phyloP scores from a whole-genome alignment of 2,113 vertebrate genomes.

The crab-eating macaque (Macaca fascicularis) region DNA sequence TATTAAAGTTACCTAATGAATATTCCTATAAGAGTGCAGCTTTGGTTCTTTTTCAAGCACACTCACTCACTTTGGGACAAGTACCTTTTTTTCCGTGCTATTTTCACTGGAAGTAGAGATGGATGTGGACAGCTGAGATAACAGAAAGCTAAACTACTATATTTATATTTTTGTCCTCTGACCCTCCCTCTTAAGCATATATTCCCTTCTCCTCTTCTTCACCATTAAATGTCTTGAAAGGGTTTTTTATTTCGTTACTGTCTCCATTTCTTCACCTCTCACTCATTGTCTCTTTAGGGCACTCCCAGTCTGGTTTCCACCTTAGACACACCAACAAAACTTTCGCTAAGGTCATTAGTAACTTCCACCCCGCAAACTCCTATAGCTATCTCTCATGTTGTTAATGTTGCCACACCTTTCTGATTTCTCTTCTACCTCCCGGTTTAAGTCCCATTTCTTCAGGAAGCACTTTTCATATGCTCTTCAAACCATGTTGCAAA shows the following conservation, averaged over 20 bases:
- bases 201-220: not conserved
- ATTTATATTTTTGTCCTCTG: not conserved
- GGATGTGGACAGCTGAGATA: not conserved
- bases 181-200: not conserved
- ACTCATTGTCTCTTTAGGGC: not conserved
- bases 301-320: not conserved
- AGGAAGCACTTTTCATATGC: not conserved
- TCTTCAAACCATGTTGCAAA: not conserved
- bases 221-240: not conserved
- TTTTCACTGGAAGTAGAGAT: not conserved
- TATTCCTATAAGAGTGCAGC: not conserved
- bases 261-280: not conserved
- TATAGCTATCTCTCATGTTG: not conserved
- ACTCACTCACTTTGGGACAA: not conserved
- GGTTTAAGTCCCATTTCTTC: not conserved
- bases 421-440: not conserved
- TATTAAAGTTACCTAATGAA: not conserved
- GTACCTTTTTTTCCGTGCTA: not conserved
- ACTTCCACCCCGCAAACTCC: not conserved
- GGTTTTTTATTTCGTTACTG: not conserved
- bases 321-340: not conserved
- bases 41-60: not conserved
- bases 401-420: not conserved
- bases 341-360: not conserved
- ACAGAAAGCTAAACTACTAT: not conserved